phyloP scores from a whole-genome alignment of 2,797 vertebrate species.

The Lagocephalus sceleratus region DNA sequence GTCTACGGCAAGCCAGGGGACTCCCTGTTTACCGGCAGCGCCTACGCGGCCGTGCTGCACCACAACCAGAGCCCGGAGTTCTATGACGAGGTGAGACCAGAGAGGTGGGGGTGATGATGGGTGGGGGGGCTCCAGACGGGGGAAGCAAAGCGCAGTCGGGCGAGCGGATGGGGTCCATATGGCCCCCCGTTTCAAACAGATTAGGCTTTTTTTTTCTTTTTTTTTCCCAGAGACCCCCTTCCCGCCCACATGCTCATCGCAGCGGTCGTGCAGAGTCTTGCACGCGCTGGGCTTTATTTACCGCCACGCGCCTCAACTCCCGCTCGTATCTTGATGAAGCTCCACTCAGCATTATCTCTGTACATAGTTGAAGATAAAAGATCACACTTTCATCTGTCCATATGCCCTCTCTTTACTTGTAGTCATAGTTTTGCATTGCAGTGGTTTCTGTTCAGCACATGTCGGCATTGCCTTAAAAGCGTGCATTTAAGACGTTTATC shows the following conservation, averaged over 20 bases:
- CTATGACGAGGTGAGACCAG: constrained; percentile 88
- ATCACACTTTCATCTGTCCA: too few relatives aligned
- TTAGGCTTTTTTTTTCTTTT: constrained; percentile 51
- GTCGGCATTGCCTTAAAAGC: too few relatives aligned
- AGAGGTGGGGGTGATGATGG: too few relatives aligned
- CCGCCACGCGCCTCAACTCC: constrained; percentile 16
- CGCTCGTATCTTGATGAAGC: not conserved
- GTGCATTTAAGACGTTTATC: too few relatives aligned
- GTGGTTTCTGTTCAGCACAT: too few relatives aligned
- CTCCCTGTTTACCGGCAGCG: constrained; percentile 79
- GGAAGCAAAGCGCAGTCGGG: constrained; percentile 1
- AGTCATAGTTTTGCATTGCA: too few relatives aligned
- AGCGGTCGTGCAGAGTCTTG: constrained; percentile 3
- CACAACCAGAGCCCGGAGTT: constrained; percentile 98
- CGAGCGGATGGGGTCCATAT: constrained; percentile 34
- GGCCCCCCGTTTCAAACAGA: constrained; percentile 39
- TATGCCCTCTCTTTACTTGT: too few relatives aligned
- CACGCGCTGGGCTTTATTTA: constrained; percentile 10
- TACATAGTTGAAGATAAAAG: too few relatives aligned
- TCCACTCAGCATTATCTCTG: not conserved
- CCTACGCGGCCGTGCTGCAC: constrained; percentile 86
- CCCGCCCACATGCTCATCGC: constrained; percentile 10
- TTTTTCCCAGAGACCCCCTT: constrained; percentile 17
- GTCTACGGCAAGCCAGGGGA: constrained; percentile 92
- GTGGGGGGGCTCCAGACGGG: too few relatives aligned